Evolutionary conservation across 2,888 invertebrate genomes (phyloP).

Genomic region (Hydropsyche betteni): DNA sequence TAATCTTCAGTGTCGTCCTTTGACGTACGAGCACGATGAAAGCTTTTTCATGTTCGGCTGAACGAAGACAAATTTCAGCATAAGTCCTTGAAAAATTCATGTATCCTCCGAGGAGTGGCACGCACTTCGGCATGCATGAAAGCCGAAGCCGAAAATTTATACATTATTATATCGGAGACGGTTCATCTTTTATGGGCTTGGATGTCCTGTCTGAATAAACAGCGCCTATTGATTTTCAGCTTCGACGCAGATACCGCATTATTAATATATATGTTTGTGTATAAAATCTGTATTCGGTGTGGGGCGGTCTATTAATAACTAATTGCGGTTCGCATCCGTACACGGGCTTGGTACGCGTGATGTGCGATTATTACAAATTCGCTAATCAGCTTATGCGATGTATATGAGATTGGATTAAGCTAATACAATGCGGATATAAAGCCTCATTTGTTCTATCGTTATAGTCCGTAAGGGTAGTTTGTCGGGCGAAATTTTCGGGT

Average conservation of each 20-base stretch:
- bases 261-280: background rate
- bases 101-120: background rate
- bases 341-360: background rate
- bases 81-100: conserved; percentile 27
- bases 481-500: background rate
- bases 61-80: conserved; percentile 29
- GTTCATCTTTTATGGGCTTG: no score
- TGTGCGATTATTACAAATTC: background rate
- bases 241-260: no score
- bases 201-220: no score
- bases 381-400: conserved; percentile 2
- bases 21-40: conserved; percentile 9
- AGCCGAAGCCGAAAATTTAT: no score
- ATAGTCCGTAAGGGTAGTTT: background rate
- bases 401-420: background rate
- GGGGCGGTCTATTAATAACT: no score
- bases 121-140: background rate
- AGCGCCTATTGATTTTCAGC: no score
- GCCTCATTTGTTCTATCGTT: no score
- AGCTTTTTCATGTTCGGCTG: conserved; percentile 23
- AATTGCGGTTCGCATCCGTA: background rate
- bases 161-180: no score
- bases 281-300: background rate
- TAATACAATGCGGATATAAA: conserved; percentile 2
- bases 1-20: conserved; percentile 2